Evolutionary conservation across 2,888 invertebrate species (phyloP).

Genomic region (Acrobasis suavella): DNA sequence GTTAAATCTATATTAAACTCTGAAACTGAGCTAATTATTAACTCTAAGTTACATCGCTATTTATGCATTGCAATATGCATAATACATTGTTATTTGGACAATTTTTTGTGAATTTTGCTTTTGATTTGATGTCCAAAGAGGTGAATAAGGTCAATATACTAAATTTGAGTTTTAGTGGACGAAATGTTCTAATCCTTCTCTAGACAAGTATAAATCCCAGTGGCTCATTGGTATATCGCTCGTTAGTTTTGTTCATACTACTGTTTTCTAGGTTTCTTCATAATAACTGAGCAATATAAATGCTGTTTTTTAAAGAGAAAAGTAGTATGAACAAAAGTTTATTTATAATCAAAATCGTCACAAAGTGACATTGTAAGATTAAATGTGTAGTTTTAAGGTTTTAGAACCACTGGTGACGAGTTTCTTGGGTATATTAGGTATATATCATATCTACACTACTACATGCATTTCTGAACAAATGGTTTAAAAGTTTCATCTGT

Average conservation of each 20-base stretch:
- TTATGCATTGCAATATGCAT: too few relatives aligned
- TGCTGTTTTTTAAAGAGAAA: too few relatives aligned
- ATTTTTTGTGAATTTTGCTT: too few relatives aligned
- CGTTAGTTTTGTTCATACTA: not conserved
- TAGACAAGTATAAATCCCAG: conserved; percentile 21
- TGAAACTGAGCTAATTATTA: too few relatives aligned
- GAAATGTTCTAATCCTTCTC: not conserved
- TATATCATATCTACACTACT: conserved; percentile 44
- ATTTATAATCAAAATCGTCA: conserved; percentile 8
- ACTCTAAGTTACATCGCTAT: too few relatives aligned
- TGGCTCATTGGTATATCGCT: conserved; percentile 22
- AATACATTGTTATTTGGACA: too few relatives aligned
- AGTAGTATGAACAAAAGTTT: conserved; percentile 6
- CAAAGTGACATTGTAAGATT: conserved; percentile 22
- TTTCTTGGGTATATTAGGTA: conserved; percentile 34
- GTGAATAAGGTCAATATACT: too few relatives aligned
- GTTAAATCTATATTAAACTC: too few relatives aligned
- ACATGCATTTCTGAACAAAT: conserved; percentile 45
- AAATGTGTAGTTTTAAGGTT: conserved; percentile 38
- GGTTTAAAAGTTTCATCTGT: conserved; percentile 49
- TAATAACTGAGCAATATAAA: not conserved
- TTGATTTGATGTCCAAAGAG: too few relatives aligned
- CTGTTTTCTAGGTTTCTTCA: not conserved
- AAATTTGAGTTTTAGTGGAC: not conserved
- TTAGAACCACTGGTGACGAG: conserved; percentile 31